Base-by-base conservation (phyloP, 2,888 invertebrate species). In the Ceratothoa steindachneri region DNA sequence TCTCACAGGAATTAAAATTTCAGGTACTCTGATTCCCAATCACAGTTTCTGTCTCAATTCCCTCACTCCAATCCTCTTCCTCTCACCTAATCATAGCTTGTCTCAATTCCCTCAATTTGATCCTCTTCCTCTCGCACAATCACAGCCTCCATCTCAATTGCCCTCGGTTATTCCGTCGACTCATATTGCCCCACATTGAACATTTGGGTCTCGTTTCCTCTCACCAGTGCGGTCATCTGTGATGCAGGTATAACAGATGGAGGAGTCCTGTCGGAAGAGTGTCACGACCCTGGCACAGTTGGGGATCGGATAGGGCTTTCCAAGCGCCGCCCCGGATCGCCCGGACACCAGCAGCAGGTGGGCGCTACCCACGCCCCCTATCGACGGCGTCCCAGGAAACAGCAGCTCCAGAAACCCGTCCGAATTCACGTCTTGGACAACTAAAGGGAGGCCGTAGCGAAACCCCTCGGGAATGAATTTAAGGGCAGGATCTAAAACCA, bases 261-360 rank as follows among this genome's bases (percentile, higher is more conserved):
- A 60, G 12, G 24, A 2, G 3, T 60, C 60, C 27, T 60, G 22
- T 60, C 1, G n/a, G 27, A 60, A 60, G n/a, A 60, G 12, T 60
- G n/a, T 24, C 12, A 60, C 24, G 24, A 60, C 24, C 24, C 24
- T 60, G 27, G 2, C n/a, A 24, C 60, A 60, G 24, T 60, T 60
- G 12, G 24, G 24, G 27, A 60, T 60, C 12, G 22, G n/a, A 60
- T 89, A 88, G 0, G 89, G 88, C 77, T 89, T 88, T 1, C 88
- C 88, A 69, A 92, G 86, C 2, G 90, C 86, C 75, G 87, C 86
- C 0, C 93, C 93, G 30, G 86, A 89, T 51, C 87, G 87, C 24
- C 92, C 93, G 31, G 91, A 91, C 73, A 93, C 85, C 70, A 92
- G 85, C 19, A 91, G 85, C 22, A 92, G 83, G 69, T 87, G 87